Percentiles rank a stretch among this genome's conserved stretches.
phyloP scores from a whole-genome alignment of 2,888 invertebrate genomes.

The Drosophila kuntzei region DNA sequence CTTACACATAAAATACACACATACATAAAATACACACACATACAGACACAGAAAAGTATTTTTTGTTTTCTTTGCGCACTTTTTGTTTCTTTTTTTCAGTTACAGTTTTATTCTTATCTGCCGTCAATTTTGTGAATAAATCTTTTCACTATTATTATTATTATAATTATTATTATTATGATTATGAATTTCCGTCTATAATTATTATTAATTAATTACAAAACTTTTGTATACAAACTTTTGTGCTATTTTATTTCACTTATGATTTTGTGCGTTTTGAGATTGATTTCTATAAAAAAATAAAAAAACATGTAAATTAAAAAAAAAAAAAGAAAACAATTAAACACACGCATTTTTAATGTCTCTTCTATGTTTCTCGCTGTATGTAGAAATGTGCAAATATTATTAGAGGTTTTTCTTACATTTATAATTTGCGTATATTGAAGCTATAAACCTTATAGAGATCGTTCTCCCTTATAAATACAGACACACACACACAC shows the following conservation, averaged over 20 bases:
- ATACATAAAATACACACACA: too few relatives aligned
- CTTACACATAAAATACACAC: slow-evolving; percentile 11
- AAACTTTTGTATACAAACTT: slow-evolving; percentile 45
- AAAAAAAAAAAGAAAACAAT: slow-evolving; percentile 27
- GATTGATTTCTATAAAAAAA: slow-evolving; percentile 71
- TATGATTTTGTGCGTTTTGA: slow-evolving; percentile 78
- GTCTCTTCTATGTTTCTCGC: slow-evolving; percentile 7
- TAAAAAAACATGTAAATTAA: slow-evolving; percentile 64
- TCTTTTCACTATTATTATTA: slow-evolving; percentile 10
- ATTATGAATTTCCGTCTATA: slow-evolving; percentile 39
- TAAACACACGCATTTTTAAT: slow-evolving; percentile 68
- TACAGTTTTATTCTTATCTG: slow-evolving; percentile 17
- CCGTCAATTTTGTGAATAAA: slow-evolving; percentile 44
- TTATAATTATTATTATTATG: slow-evolving; percentile 32
- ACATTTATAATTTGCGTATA: slow-evolving; percentile 31
- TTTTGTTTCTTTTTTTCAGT: slow-evolving; percentile 37
- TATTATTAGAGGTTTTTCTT: slow-evolving; percentile 6
- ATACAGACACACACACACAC: slow-evolving; percentile 7
- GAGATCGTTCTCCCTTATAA: slow-evolving; percentile 39
- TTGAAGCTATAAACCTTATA: slow-evolving; percentile 25
- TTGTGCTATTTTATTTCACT: slow-evolving; percentile 64
- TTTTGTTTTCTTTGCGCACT: slow-evolving; percentile 58
- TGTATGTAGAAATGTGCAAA: slow-evolving; percentile 20
- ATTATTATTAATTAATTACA: slow-evolving; percentile 39
- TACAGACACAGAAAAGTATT: slow-evolving; percentile 50